Evolutionary conservation across 2,113 vertebrate species (phyloP).

Genomic region (Albula goreensis): DNA sequence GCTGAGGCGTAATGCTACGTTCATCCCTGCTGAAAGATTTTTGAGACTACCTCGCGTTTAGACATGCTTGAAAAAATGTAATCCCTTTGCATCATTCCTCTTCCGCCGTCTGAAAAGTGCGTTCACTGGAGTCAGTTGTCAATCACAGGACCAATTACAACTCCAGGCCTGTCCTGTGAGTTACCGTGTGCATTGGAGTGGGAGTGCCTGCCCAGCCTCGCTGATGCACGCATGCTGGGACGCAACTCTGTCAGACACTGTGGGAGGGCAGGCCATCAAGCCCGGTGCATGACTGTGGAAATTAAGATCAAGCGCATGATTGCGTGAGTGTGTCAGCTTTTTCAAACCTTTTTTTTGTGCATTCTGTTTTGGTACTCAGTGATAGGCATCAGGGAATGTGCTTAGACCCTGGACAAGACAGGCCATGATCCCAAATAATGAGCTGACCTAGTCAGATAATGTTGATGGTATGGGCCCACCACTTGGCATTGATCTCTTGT

Average conservation of each 20-base stretch:
- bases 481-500: constrained; percentile 36
- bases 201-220: background rate
- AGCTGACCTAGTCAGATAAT: constrained; percentile 14
- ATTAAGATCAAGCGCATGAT: constrained; percentile 52
- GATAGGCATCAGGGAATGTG: background rate
- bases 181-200: background rate
- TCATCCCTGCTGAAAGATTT: background rate
- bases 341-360: constrained; percentile 51
- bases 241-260: background rate
- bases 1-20: background rate
- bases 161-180: background rate
- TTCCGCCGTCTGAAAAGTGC: background rate
- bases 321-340: constrained; percentile 46
- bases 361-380: constrained; percentile 54
- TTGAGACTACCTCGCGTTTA: background rate
- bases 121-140: background rate
- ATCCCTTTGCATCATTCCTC: background rate
- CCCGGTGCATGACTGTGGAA: constrained; percentile 44
- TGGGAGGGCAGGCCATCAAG: too few species aligned
- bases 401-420: constrained; percentile 24
- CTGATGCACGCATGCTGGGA: background rate
- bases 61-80: background rate
- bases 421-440: constrained; percentile 36
- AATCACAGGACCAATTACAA: background rate
- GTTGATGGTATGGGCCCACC: constrained; percentile 45